Conservation (phyloP, 2,113 vertebrate species). For the Cyanoderma ruficeps region DNA sequence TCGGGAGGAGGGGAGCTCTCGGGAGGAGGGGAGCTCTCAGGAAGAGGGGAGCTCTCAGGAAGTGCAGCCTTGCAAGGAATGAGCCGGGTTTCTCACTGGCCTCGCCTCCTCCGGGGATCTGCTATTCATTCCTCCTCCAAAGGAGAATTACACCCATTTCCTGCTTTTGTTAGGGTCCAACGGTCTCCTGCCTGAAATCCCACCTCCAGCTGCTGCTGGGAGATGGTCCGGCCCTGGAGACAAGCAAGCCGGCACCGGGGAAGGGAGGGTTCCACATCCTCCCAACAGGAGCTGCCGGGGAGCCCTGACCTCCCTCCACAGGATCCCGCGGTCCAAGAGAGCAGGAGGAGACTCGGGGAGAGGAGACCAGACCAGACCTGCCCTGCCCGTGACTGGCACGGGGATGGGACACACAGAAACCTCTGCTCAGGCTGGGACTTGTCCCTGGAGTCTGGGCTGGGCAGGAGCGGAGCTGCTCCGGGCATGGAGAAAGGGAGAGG, state of each 20-base stretch:
- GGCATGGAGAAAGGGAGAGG: neutral
- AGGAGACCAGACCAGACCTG: slow-evolving; percentile 9
- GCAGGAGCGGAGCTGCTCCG: neutral
- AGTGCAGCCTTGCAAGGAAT: neutral
- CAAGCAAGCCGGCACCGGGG: fast-evolving
- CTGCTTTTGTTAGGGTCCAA: neutral
- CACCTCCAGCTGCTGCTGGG: neutral
- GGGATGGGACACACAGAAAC: neutral
- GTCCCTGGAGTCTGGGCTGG: neutral
- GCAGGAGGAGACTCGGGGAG: neutral
- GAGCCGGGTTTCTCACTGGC: neutral
- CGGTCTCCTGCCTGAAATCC: neutral
- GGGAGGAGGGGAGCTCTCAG: neutral
- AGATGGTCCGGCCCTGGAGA: neutral
- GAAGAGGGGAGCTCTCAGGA: neutral
- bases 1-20: neutral
- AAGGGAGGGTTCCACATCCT: neutral
- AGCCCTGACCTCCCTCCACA: neutral
- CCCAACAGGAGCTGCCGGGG: neutral
- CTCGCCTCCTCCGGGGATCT: neutral
- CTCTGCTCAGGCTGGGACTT: neutral
- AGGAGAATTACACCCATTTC: neutral
- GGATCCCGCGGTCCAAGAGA: neutral
- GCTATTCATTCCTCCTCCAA: neutral
- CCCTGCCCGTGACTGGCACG: neutral